Evolutionary conservation across 2,113 vertebrate genomes (phyloP), one percentile per base, ranked within the genome.

Genomic region (Sturnus vulgaris): DNA sequence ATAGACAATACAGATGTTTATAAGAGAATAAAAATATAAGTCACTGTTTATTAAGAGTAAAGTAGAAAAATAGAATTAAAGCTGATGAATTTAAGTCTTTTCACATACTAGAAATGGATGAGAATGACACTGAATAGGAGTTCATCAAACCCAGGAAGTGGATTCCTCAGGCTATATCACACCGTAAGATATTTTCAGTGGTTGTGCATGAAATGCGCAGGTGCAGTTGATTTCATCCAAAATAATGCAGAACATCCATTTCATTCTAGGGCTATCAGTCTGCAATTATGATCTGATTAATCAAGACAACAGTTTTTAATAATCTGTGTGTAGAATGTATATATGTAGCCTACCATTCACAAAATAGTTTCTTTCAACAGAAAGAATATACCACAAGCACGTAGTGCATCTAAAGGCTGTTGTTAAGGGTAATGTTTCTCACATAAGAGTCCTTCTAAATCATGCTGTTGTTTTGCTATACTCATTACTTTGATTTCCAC

Each of bases 401-500:
- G 13, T 47, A 49, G 33, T 70, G 31, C 28, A 83, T 90, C 55
- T 53, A 31, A 59, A 81, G 9, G 42, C 37, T 70, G 10, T 65
- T 90, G 50, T 78, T 83, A 73, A 83, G 56, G 69, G 42, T 86
- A 73, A 21, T 59, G 59, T 90, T 92, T 88, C 87, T 88, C 50
- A 47, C 11, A 2, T 63, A 78, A 78, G 57, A 46, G 60, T 91
- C 31, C 47, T 91, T 70, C 64, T 96, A 96, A 96, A 93, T 95
- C 91, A 78, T 33, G 18, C 25, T 53, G 25, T 56, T 93, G 69
- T 92, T 97, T 94, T 93, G 57, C 83, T 40, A 25, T 86, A 72
- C 65, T 95, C 91, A 64, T 91, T 84, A 92, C 83, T 89, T 95
- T 91, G 60, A 89, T 95, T 94, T 95, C 72, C 73, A 92, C 75